A percentile compares a stretch with the other conserved stretches of the same genome.
Evolutionary conservation across 2,797 vertebrate genomes (phyloP).

Genomic region (Euphonia xanthogaster): DNA sequence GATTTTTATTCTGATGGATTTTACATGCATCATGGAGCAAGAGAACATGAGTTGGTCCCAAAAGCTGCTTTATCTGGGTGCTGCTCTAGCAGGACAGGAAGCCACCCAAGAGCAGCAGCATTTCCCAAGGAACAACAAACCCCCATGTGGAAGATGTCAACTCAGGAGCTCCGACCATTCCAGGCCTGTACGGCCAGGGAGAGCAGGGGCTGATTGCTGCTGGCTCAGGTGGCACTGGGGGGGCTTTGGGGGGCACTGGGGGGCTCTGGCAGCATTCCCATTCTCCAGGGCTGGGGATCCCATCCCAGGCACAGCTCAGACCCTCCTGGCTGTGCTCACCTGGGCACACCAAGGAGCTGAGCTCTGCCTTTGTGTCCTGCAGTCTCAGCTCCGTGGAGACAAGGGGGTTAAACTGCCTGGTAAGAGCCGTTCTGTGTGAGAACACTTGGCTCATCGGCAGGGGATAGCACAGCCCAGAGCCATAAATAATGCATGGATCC

Average conservation of each 20-base stretch:
- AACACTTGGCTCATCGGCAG: not conserved
- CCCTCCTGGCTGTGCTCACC: not conserved
- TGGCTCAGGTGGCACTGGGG: not conserved
- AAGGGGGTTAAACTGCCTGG: not conserved
- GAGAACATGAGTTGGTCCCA: not conserved
- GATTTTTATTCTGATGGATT: not conserved
- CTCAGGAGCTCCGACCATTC: not conserved
- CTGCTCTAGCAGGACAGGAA: not conserved
- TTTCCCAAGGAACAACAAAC: not conserved
- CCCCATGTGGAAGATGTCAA: not conserved
- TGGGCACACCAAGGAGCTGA: not conserved
- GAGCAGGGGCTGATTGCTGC: not conserved
- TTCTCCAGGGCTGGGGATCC: rapidly evolving
- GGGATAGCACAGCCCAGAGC: not conserved
- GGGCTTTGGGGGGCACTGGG: not conserved
- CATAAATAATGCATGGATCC: not conserved
- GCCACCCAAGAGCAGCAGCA: not conserved
- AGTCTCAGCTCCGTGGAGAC: not conserved
- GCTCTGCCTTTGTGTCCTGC: not conserved
- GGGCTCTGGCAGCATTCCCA: not conserved
- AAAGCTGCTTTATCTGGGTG: not conserved
- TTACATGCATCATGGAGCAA: not conserved
- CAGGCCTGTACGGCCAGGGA: not conserved
- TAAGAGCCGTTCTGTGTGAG: not conserved
- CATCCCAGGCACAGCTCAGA: rapidly evolving